Base-by-base conservation (phyloP, 2,888 invertebrate species). In the Protodeltote pygarga region DNA sequence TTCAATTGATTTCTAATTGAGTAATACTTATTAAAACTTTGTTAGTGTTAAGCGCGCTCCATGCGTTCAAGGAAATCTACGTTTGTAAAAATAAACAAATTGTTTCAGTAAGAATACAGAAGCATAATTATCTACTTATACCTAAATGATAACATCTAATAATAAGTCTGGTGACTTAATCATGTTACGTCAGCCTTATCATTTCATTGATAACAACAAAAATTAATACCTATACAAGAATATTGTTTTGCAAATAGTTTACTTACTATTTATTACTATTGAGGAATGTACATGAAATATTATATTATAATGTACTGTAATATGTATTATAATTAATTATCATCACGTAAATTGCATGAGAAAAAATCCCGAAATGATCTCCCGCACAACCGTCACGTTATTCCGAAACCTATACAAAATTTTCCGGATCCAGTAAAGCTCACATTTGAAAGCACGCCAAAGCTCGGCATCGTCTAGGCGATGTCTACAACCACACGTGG, bases 401-500 rank as follows among this genome's bases (percentile, higher is more conserved):
- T 58, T 32, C 19, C 8, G 4, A 9, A 24, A 27, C 13, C n/a
- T 23, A 19, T 9, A 15, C 13, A 3, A 33, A 33, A 45, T 58
- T 61, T 50, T 44, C 47, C 38, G 27, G 23, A 14, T 20, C 20
- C 40, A 47, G 44, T 28, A 31, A 49, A 48, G 10, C 47, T 44
- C 49, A 45, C 34, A 21, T 40, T 46, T 15, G 46, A 61, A 74
- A 64, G 68, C 63, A 58, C 65, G 51, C 46, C 13, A 41, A 74
- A 75, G 71, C 71, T 74, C 27, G 66, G 73, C 58, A 47, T 66
- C 61, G 81, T 86, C 89, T 88, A 77, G 79, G 65, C 70, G 73
- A 67, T 75, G 88, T 88, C 88, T 88, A 76, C 66, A 42, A 50
- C 35, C 68, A 67, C 86, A 85, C 85, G 86, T 85, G 83, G 70